Evolutionary conservation across 2,888 invertebrate genomes (phyloP), one percentile per base, ranked within the genome.

Genomic region (Plutella xylostella): DNA sequence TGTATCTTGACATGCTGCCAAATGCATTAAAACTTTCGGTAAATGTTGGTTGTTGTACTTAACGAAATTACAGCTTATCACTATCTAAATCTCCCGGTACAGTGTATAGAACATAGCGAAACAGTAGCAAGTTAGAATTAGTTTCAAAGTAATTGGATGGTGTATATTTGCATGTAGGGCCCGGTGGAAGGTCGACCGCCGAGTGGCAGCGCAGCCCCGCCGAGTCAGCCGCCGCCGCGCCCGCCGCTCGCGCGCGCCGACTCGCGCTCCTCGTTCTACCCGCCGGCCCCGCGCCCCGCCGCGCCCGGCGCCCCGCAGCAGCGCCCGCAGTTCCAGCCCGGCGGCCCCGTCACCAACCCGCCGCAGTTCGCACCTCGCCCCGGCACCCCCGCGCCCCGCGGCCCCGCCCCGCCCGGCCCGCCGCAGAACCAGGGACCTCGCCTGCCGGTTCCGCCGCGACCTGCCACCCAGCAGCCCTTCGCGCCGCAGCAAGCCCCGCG

Each of bases 251-350:
- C 18, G 17, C 17, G 38, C 64, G 79, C 45, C 73, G 76, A 37
- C 63, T 82, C 21, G 63, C 66, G 39, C 66, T 53, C 60, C 59
- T n/a, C n/a, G n/a, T n/a, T n/a, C n/a, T n/a, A n/a, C n/a, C n/a
- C n/a, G 15, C 47, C 61, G 31, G 58, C 55, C n/a, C 56, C 62
- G n/a, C 47, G 62, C 39, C 75, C 37, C 19, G 20, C 37, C n/a
- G 48, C 60, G 17, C 47, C 62, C 33, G 57, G 56, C 12, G 55
- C 62, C n/a, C 46, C 62, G 41, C 75, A 71, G 53, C 60, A 60
- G 31, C 62, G 80, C 49, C 82, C 82, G 21, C 80, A 75, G 52
- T 80, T 83, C 48, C 80, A 79, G 61, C 72, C 82, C 22, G 83
- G 83, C 50, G 83, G 80, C 37, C 72, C 73, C 21, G 79, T 80